phyloP scores from a whole-genome alignment of 2,888 invertebrate species.

The Cylloceria caligata region DNA sequence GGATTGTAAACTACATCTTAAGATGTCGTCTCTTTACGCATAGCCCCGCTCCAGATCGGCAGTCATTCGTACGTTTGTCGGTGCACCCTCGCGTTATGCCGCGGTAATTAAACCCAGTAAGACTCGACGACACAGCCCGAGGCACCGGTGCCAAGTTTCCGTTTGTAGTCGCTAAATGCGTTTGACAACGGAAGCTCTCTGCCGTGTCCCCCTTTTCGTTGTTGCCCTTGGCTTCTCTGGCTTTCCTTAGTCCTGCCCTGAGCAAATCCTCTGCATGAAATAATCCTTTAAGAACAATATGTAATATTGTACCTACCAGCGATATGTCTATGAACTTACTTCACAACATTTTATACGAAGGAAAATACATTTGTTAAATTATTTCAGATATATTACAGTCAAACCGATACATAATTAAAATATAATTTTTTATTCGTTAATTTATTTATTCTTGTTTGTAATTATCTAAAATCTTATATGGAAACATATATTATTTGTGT shows the following conservation, averaged over 20 bases:
- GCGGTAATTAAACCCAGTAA: conserved; percentile 81
- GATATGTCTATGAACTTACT: background rate
- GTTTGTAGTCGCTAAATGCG: conserved; percentile 84
- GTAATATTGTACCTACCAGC: background rate
- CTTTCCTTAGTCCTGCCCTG: conserved; percentile 77
- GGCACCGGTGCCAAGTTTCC: conserved; percentile 78
- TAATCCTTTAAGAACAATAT: conserved; percentile 45
- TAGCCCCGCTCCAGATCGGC: conserved; percentile 29
- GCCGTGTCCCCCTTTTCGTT: conserved; percentile 33
- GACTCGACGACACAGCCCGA: conserved; percentile 80
- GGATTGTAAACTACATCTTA: background rate
- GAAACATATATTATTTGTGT: too few species aligned
- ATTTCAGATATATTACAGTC: too few species aligned
- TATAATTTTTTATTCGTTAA: too few species aligned
- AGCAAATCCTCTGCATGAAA: conserved; percentile 70
- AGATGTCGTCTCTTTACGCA: background rate
- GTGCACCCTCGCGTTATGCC: conserved; percentile 69
- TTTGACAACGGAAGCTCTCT: conserved; percentile 83
- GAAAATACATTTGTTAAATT: background rate
- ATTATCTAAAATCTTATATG: too few species aligned
- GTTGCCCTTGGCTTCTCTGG: conserved; percentile 62
- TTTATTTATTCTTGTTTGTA: too few species aligned
- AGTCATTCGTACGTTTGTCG: conserved; percentile 55
- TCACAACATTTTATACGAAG: background rate
- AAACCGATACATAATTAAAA: too few species aligned